phyloP scores from a whole-genome alignment of 2,888 invertebrate genomes.

The Machimus atricapillus region DNA sequence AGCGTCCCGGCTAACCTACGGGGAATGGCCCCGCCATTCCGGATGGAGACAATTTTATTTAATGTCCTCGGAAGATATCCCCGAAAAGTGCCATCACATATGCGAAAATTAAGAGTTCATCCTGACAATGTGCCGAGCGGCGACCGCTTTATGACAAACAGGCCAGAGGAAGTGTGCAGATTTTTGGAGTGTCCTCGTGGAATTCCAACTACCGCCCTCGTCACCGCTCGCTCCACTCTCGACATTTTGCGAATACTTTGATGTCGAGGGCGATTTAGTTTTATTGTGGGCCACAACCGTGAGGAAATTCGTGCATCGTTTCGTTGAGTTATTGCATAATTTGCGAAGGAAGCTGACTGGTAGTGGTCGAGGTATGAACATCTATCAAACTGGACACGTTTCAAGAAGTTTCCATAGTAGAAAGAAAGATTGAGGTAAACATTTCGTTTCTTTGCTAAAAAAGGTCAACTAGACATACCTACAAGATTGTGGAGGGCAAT shows the following conservation, averaged over 20 bases:
- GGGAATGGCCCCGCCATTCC: slow-evolving; percentile 24
- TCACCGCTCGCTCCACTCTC: background rate
- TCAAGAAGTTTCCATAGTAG: background rate
- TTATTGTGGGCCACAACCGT: background rate
- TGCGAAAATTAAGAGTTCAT: slow-evolving; percentile 31
- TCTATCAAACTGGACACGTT: background rate
- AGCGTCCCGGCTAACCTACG: slow-evolving; percentile 31
- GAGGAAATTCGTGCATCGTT: background rate
- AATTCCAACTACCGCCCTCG: slow-evolving; percentile 5
- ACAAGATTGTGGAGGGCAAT: too few species aligned
- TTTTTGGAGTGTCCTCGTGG: slow-evolving; percentile 33
- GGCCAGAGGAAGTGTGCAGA: slow-evolving; percentile 32
- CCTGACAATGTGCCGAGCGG: slow-evolving; percentile 20
- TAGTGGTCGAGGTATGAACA: background rate
- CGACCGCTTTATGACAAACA: slow-evolving; percentile 32
- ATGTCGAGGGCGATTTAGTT: background rate
- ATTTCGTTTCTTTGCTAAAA: background rate
- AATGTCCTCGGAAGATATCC: slow-evolving; percentile 31
- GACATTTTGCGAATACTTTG: background rate
- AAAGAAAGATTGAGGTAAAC: too few species aligned
- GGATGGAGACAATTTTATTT: slow-evolving; percentile 37
- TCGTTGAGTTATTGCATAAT: background rate
- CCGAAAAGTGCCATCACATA: slow-evolving; percentile 28
- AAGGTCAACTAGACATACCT: too few species aligned
- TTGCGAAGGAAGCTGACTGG: background rate